A percentile compares a stretch with the other conserved stretches of the same genome.
Conservation (phyloP, 1,140 invertebrate species). For the Drosophila ficusphila region DNA sequence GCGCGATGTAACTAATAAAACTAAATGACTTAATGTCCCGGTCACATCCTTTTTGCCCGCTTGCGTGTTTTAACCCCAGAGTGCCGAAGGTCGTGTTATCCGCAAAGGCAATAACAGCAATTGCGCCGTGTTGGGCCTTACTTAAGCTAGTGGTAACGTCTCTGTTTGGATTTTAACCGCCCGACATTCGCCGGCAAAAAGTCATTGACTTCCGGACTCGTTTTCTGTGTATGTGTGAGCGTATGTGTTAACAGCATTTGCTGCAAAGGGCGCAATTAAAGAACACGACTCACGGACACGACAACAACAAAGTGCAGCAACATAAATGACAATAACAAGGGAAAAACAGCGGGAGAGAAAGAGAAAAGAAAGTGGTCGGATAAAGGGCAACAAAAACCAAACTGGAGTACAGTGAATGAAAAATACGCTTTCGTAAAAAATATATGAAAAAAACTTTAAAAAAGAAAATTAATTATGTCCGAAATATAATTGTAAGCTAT, state of each 20-base stretch:
- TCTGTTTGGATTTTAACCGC: constrained; percentile 71
- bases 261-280: constrained; percentile 73
- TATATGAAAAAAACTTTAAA: too few species aligned
- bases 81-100: constrained; percentile 73
- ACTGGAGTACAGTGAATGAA: background rate
- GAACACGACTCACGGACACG: constrained; percentile 62
- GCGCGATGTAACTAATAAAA: constrained; percentile 70
- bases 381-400: background rate
- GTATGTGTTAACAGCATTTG: constrained; percentile 48
- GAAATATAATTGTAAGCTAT: too few species aligned
- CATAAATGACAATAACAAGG: constrained; percentile 52
- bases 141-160: constrained; percentile 69
- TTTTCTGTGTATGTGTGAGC: background rate
- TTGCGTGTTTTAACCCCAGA: constrained; percentile 46
- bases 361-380: background rate
- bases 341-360: background rate
- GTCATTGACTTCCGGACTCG: constrained; percentile 69
- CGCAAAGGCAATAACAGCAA: constrained; percentile 37
- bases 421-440: constrained; percentile 4
- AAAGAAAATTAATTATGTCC: too few species aligned
- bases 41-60: constrained; percentile 19
- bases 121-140: constrained; percentile 36
- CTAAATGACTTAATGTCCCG: constrained; percentile 74
- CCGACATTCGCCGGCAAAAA: constrained; percentile 50
- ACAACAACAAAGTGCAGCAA: constrained; percentile 60